Conservation (phyloP, 2,113 vertebrate genomes). For the Ictalurus punctatus region DNA sequence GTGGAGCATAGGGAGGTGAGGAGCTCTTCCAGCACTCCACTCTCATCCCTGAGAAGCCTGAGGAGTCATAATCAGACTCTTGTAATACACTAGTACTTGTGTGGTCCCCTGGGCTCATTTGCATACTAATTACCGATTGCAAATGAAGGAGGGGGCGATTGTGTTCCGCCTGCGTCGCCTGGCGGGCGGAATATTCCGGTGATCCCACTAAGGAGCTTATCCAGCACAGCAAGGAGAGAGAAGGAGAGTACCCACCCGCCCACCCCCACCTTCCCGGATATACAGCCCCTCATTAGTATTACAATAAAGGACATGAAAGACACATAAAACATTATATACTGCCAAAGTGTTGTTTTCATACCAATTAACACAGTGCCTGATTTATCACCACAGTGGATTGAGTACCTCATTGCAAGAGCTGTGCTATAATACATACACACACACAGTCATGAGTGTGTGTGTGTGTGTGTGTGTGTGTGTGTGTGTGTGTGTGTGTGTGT, state of each 20-base stretch:
- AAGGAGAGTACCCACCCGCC: background rate
- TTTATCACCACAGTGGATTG: conserved; percentile 89
- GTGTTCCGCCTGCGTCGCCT: conserved; percentile 64
- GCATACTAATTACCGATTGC: conserved; percentile 96
- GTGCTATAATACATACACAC: conserved; percentile 48
- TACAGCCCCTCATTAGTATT: conserved; percentile 97
- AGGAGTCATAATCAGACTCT: conserved; percentile 87
- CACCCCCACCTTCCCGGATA: conserved; percentile 77
- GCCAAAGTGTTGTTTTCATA: conserved; percentile 96
- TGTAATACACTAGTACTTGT: conserved; percentile 98
- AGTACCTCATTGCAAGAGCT: conserved; percentile 79
- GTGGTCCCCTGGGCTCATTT: conserved; percentile 92
- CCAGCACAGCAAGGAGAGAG: conserved; percentile 61
- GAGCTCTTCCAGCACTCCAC: conserved; percentile 46
- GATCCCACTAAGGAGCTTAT: conserved; percentile 94
- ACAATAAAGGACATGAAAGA: conserved; percentile 97
- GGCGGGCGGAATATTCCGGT: conserved; percentile 76
- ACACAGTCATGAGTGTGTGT: background rate
- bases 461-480: background rate
- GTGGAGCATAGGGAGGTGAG: conserved; percentile 43
- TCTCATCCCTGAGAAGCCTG: conserved; percentile 57
- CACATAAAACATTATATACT: conserved; percentile 98
- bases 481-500: background rate
- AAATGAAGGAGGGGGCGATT: conserved; percentile 81
- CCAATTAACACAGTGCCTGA: conserved; percentile 92